Percentiles rank a stretch among this genome's conserved stretches.
Evolutionary conservation across 2,888 invertebrate genomes (phyloP).

Genomic region (Caenorhabditis sp.): DNA sequence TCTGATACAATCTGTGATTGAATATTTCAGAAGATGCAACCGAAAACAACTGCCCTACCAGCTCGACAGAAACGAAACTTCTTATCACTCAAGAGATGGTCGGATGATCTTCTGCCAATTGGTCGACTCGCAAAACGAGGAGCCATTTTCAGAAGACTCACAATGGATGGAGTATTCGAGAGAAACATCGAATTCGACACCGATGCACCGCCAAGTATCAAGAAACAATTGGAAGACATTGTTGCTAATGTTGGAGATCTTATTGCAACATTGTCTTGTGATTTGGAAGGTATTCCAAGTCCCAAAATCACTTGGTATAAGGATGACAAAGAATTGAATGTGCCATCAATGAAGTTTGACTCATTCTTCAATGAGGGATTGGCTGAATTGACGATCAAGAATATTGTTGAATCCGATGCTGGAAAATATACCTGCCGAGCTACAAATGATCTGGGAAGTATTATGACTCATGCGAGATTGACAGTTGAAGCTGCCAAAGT

Average conservation of each 20-base stretch:
- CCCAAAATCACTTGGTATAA: constrained; percentile 68
- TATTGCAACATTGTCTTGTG: constrained; percentile 70
- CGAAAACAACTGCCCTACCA: constrained; percentile 59
- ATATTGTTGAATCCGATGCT: constrained; percentile 80
- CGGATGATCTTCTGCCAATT: constrained; percentile 71
- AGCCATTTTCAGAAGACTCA: constrained; percentile 72
- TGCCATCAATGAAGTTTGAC: constrained; percentile 69
- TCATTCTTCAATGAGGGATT: constrained; percentile 63
- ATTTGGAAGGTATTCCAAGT: constrained; percentile 69
- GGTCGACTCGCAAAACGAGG: constrained; percentile 72
- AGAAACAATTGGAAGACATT: constrained; percentile 71
- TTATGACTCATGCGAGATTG: constrained; percentile 77
- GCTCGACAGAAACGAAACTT: constrained; percentile 59
- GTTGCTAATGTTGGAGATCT: constrained; percentile 67
- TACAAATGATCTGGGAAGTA: constrained; percentile 83
- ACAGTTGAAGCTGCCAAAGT: constrained; percentile 44
- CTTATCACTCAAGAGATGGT: constrained; percentile 61
- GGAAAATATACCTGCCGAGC: constrained; percentile 85
- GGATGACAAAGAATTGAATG: constrained; percentile 68
- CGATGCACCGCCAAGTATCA: constrained; percentile 70
- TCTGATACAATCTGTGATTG: too few species aligned
- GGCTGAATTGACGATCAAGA: constrained; percentile 76
- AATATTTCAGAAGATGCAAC: constrained; percentile 54
- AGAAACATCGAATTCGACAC: constrained; percentile 72
- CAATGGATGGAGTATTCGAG: constrained; percentile 72